Conservation (phyloP, 2,888 invertebrate species). For the Miltochrista miniata region DNA sequence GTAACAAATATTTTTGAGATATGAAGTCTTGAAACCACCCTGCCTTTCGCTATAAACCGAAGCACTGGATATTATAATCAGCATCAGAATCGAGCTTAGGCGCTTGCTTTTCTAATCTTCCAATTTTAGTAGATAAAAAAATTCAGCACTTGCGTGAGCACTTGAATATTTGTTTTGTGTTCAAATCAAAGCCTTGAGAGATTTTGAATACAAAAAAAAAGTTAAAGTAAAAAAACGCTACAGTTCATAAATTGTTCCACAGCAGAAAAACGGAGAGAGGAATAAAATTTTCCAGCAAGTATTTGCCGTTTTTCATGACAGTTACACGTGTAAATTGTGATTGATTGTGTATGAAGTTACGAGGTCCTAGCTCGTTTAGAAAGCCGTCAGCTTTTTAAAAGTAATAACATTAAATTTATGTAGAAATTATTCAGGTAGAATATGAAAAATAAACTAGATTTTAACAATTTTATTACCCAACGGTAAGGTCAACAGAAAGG, state of each 20-base stretch:
- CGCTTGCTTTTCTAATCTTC: not conserved
- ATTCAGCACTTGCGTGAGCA: no score
- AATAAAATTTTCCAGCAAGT: constrained; percentile 18
- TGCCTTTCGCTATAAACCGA: no score
- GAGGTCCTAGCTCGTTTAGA: constrained; percentile 9
- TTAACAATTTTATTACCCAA: not conserved
- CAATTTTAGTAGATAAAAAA: not conserved
- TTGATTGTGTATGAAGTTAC: constrained; percentile 32
- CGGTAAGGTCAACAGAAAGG: no score
- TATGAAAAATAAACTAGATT: constrained; percentile 1
- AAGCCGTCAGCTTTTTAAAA: constrained; percentile 3
- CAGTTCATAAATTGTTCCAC: not conserved
- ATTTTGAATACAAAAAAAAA: not conserved
- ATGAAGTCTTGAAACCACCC: no score
- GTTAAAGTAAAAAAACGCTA: constrained; percentile 10
- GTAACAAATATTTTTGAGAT: no score
- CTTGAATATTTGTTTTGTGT: no score
- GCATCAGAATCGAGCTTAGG: not conserved
- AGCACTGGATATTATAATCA: no score
- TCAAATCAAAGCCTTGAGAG: no score
- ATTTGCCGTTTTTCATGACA: constrained; percentile 32
- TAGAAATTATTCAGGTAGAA: not conserved
- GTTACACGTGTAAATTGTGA: constrained; percentile 39
- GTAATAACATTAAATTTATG: constrained; percentile 6
- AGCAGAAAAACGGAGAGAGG: constrained; percentile 10